Percentiles rank a stretch among this genome's conserved stretches.
phyloP scores from a whole-genome alignment of 2,888 invertebrate genomes.

The Cosmorhoe ocellata region DNA sequence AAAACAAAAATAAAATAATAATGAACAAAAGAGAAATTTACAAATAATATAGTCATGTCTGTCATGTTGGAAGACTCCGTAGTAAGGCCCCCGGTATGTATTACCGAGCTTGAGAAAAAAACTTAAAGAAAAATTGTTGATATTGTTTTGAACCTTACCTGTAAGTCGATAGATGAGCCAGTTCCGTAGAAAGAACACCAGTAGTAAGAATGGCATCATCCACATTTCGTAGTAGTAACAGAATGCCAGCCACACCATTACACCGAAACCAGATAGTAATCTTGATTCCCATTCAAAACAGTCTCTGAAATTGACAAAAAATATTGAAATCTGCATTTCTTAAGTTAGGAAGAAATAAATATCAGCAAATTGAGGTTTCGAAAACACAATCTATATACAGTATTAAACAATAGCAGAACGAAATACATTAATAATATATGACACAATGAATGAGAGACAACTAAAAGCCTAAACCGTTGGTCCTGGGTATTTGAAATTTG shows the following conservation, averaged over 20 bases:
- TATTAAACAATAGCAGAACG: too few relatives aligned
- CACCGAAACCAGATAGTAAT: conserved; percentile 90
- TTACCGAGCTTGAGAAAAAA: too few relatives aligned
- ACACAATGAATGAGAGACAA: too few relatives aligned
- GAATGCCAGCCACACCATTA: conserved; percentile 92
- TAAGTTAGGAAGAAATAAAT: too few relatives aligned
- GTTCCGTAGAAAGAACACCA: conserved; percentile 88
- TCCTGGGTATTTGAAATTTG: too few relatives aligned
- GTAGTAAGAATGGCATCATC: conserved; percentile 93
- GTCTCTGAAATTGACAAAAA: conserved; percentile 84
- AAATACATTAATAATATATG: too few relatives aligned
- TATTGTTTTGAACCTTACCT: conserved; percentile 51
- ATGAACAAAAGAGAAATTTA: conserved; percentile 6
- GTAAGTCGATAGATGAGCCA: conserved; percentile 78
- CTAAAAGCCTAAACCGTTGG: too few relatives aligned
- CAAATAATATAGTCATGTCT: conserved; percentile 4
- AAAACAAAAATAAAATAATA: conserved; percentile 40
- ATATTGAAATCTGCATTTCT: neutral
- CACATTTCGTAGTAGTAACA: conserved; percentile 98
- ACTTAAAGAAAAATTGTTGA: neutral
- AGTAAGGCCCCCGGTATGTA: too few relatives aligned
- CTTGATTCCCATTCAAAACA: conserved; percentile 99
- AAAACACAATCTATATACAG: too few relatives aligned
- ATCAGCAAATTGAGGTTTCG: too few relatives aligned
- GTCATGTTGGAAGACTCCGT: neutral